These are phyloP conservation scores for Epirrhoe alternata DNA, from an alignment of 2,888 invertebrate species.

Conservation along the genomic window DNA sequence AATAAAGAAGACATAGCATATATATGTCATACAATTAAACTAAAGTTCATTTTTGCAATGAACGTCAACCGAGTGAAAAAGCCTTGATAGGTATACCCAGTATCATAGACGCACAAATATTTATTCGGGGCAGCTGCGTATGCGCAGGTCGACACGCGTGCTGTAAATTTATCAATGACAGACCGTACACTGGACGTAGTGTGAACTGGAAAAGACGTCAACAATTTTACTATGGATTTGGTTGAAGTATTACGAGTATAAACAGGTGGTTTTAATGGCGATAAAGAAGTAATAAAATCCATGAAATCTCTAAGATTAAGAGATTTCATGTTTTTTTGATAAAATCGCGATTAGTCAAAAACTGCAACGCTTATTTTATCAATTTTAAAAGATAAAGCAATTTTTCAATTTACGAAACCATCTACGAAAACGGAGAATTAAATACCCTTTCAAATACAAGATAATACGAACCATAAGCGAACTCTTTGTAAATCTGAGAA, in stretches of 20 bases:
- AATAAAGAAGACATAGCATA: too few species aligned
- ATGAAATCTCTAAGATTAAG: too few species aligned
- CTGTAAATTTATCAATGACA: conserved; percentile 69
- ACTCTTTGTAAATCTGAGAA: too few species aligned
- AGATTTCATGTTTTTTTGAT: neutral
- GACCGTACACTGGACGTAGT: conserved; percentile 43
- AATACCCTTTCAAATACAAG: too few species aligned
- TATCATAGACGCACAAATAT: conserved; percentile 69
- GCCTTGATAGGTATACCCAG: conserved; percentile 7
- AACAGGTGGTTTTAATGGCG: conserved; percentile 13
- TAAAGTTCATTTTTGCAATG: conserved; percentile 3
- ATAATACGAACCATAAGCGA: too few species aligned
- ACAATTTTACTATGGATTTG: conserved; percentile 24
- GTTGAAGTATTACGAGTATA: conserved; percentile 6
- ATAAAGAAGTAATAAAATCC: neutral
- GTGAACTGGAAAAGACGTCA: conserved; percentile 23
- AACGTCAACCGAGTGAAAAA: conserved; percentile 2
- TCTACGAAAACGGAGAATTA: too few species aligned
- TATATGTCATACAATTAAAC: too few species aligned
- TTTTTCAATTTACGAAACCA: too few species aligned
- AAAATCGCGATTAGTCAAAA: neutral
- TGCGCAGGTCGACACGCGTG: conserved; percentile 50
- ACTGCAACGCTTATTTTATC: neutral
- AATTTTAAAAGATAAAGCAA: too few species aligned
- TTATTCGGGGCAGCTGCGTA: conserved; percentile 68